phyloP scores from a whole-genome alignment of 2,113 vertebrate species.

The Psittacula cyanocephala region DNA sequence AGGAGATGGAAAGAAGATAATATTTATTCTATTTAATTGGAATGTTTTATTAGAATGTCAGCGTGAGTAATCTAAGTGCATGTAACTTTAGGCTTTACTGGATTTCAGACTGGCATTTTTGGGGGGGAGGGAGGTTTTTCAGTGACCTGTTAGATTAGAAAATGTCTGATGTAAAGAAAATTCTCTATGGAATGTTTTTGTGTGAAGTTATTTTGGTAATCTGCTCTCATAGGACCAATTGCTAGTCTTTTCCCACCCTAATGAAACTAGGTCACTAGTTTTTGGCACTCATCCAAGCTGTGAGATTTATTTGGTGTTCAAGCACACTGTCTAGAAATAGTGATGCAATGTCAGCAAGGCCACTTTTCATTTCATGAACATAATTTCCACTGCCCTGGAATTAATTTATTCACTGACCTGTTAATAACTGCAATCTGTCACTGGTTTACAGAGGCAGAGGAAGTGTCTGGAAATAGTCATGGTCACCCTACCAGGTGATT shows the following conservation, averaged over 20 bases:
- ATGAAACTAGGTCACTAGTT: constrained; percentile 74
- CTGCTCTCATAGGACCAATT: constrained; percentile 52
- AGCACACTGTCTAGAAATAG: constrained; percentile 69
- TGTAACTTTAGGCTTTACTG: not conserved
- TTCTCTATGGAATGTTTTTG: not conserved
- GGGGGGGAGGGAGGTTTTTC: not conserved
- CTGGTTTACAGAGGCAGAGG: constrained; percentile 52
- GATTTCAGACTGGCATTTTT: not conserved
- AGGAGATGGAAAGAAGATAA: constrained; percentile 31
- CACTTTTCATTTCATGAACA: constrained; percentile 66
- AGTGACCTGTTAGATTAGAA: not conserved
- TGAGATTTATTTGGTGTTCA: constrained; percentile 68
- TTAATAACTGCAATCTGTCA: constrained; percentile 62
- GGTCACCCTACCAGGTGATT: constrained; percentile 20
- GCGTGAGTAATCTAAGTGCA: not conserved
- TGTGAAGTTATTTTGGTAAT: constrained; percentile 49
- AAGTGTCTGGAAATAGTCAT: constrained; percentile 54
- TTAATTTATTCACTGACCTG: constrained; percentile 72
- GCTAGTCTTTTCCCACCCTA: constrained; percentile 59
- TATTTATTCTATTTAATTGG: not conserved
- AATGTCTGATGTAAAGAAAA: constrained; percentile 15
- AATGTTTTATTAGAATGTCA: not conserved
- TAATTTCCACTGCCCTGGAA: constrained; percentile 69
- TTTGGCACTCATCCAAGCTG: constrained; percentile 59
- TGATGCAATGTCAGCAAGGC: constrained; percentile 69